Conservation (phyloP, 2,888 invertebrate species). For the Cosmia trapezina region DNA sequence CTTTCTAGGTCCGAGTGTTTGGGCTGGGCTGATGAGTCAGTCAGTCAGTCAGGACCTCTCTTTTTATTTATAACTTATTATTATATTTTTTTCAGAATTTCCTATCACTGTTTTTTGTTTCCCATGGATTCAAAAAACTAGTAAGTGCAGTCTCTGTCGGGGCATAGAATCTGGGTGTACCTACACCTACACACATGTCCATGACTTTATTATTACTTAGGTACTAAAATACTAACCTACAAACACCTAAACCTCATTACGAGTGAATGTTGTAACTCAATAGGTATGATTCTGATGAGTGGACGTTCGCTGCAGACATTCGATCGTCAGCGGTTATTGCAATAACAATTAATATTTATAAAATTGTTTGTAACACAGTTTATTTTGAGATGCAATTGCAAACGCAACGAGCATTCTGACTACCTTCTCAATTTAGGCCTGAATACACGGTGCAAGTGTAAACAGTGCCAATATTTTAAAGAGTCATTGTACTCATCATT, state of each 20-base stretch:
- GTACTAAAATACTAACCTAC: constrained; percentile 29
- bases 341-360: constrained; percentile 39
- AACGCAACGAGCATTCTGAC: neutral
- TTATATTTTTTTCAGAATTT: too few relatives aligned
- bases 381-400: neutral
- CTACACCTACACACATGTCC: constrained; percentile 8
- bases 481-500: too few relatives aligned
- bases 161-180: too few relatives aligned
- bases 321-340: constrained; percentile 30
- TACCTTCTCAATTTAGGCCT: neutral
- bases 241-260: constrained; percentile 58
- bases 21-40: too few relatives aligned
- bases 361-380: constrained; percentile 25
- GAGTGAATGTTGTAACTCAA: constrained; percentile 43
- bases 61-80: too few relatives aligned
- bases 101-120: too few relatives aligned
- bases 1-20: too few relatives aligned
- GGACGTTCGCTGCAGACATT: constrained; percentile 6
- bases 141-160: too few relatives aligned
- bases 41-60: too few relatives aligned
- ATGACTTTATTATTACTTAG: constrained; percentile 2
- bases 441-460: too few relatives aligned
- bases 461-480: too few relatives aligned
- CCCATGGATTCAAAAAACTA: too few relatives aligned
- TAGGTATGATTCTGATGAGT: constrained; percentile 39